Evolutionary conservation across 1,140 invertebrate genomes (phyloP), one percentile per base, ranked within the genome.

Genomic region (Macrostomum lignano): DNA sequence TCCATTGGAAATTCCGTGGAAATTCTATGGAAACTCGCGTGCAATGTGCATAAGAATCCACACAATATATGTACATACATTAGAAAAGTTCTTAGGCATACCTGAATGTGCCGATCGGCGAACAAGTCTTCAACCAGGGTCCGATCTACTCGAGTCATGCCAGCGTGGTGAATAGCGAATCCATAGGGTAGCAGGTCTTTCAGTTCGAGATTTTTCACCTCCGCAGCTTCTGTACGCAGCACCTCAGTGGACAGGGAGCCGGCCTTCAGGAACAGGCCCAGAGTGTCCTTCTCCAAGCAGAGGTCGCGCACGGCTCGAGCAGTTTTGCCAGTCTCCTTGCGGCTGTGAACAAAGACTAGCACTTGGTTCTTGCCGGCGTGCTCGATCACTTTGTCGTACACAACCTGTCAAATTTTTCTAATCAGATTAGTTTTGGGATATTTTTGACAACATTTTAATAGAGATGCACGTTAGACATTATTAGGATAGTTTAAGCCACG

Each of bases 81-180:
- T n/a, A n/a, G n/a, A n/a, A n/a, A n/a, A n/a, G n/a, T n/a, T n/a
- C n/a, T n/a, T n/a, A n/a, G n/a, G n/a, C n/a, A n/a, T n/a, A n/a
- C n/a, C 62, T 88, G 79, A 52, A 98, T 88, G 49, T 96, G 88
- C 38, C 79, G 65, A 55, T 98, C 88, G 20, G 76, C 82, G 65
- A 98, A 98, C 32, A 98, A 65, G 69, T 98, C 91, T 57, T 98
- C 91, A 1, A 98, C 91, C 3, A 96, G 58, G 0, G 84, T 91
- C 50, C 91, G 68, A 60, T 98, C 91, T 1, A 94, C 78, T 34
- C 86, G 63, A 11, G 74, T 86, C 86, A 98, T 96, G 37, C 91
- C 91, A 47, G 91, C 91, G 64, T 98, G 91, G 73, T 98, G 91
- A 39, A 98, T 96, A 7, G 79, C 91, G 61, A 98, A 96, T 2